Base-by-base conservation (phyloP, 2,888 invertebrate genomes). In the Eupithecia inturbata region DNA sequence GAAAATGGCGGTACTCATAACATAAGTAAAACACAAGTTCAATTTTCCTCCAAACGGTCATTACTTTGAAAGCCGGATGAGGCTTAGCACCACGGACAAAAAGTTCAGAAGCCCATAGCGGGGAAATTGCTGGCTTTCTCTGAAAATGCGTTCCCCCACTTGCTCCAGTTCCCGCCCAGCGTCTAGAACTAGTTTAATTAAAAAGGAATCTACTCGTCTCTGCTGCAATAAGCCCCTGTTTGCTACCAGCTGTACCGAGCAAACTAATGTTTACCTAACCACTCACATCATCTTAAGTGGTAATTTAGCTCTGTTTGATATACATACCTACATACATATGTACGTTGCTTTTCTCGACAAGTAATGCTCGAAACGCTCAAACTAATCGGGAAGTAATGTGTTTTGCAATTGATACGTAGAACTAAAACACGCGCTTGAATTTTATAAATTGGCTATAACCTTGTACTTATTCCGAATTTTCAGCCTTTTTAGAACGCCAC, bases 141-240 rank as follows among this genome's bases (percentile, higher is more conserved):
- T 71, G 26, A 71, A 71, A 75, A 72, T 72, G 75, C 68, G 70
- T 33, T 62, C 1, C 26, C 14, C 69, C 82, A 82, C 82, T 84
- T 83, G 81, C 80, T 82, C 80, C 82, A 75, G 83, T 82, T 82
- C 83, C 64, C 28, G 53, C 3, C 10, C 63, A n/a, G 31, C 63
- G 68, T 86, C 87, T 84, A 85, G 86, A 90, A 88, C 89, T 88
- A 88, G 87, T 91, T 91, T 92, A 91, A 92, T 91, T 91, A 91
- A 90, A 91, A 91, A 87, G 90, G 90, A 89, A 90, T 89, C 89
- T 89, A 84, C 88, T 87, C 87, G 83, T 84, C 85, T 85, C 85
- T 85, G 85, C 87, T 87, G 86, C 88, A 89, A 89, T 90, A 88
- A 90, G 89, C 89, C 84, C 82, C 82, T 88, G 88, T 90, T 91